phyloP scores from a whole-genome alignment of 2,797 vertebrate species.

The Propithecus perrieri region DNA sequence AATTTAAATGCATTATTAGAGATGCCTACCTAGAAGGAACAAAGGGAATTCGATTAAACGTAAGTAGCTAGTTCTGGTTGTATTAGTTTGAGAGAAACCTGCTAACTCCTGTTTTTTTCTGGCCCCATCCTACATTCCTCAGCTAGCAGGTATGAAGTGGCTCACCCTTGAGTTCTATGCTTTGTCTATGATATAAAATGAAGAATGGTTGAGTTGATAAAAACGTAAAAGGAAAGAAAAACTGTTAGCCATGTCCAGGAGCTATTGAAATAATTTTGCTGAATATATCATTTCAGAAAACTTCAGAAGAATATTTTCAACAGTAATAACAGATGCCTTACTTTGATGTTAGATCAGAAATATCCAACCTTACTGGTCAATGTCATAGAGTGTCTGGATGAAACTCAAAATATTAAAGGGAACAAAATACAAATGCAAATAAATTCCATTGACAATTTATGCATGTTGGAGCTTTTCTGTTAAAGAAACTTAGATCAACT shows the following conservation, averaged over 20 bases:
- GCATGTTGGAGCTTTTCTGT: neutral
- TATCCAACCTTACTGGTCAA: neutral
- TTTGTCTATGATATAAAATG: neutral
- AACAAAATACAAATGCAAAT: neutral
- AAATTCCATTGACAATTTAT: neutral
- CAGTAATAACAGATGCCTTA: neutral
- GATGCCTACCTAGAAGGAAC: neutral
- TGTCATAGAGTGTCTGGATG: neutral
- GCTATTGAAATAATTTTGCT: neutral
- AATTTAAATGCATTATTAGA: slow-evolving; percentile 33
- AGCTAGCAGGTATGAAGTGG: neutral
- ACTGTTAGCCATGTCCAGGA: neutral
- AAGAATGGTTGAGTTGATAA: neutral
- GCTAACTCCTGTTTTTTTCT: neutral
- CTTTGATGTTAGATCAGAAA: slow-evolving; percentile 2
- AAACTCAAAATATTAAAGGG: neutral
- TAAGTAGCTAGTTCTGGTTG: neutral
- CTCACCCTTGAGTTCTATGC: neutral
- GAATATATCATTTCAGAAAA: neutral
- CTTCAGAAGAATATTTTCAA: slow-evolving; percentile 24
- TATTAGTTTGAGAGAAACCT: neutral
- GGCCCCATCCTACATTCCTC: neutral
- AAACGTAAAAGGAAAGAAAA: neutral
- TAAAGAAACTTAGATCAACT: neutral
- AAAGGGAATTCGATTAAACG: neutral